phyloP scores from a whole-genome alignment of 2,113 vertebrate species.

The Romanogobio albipinnatus region DNA sequence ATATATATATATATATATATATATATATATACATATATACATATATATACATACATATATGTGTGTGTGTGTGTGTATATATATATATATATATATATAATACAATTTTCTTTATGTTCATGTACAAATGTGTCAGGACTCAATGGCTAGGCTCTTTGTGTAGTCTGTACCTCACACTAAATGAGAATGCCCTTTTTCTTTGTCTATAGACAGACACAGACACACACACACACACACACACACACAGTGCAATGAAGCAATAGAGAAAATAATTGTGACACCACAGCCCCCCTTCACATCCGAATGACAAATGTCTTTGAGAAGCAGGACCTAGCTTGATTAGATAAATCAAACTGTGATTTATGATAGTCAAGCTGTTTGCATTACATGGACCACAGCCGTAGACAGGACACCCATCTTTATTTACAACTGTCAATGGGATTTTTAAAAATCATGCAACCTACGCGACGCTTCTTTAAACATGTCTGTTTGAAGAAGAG shows the following conservation, averaged over 20 bases:
- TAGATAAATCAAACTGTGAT: conserved; percentile 87
- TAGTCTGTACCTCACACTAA: conserved; percentile 65
- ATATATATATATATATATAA: too few species aligned
- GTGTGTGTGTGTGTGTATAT: too few species aligned
- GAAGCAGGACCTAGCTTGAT: conserved; percentile 80
- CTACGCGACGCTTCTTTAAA: conserved; percentile 58
- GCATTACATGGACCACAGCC: conserved; percentile 72
- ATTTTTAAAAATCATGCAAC: conserved; percentile 66
- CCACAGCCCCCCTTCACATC: conserved; percentile 51
- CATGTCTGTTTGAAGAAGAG: conserved; percentile 54
- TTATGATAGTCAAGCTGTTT: conserved; percentile 81
- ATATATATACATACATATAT: not conserved
- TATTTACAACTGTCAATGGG: conserved; percentile 81
- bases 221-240: conserved; percentile 62
- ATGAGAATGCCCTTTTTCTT: conserved; percentile 66
- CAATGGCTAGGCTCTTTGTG: conserved; percentile 66
- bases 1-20: not conserved
- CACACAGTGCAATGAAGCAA: conserved; percentile 70
- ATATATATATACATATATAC: not conserved
- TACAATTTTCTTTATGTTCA: too few species aligned
- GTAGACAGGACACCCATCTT: conserved; percentile 77
- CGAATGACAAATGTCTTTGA: conserved; percentile 80
- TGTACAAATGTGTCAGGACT: conserved; percentile 4
- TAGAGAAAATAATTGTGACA: conserved; percentile 75
- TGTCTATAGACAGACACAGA: conserved; percentile 62